A percentile compares a stretch with the other conserved stretches of the same genome.
These are phyloP conservation scores for Dascyllus trimaculatus DNA, from an alignment of 2,113 vertebrate genomes.

Conservation along the genomic window DNA sequence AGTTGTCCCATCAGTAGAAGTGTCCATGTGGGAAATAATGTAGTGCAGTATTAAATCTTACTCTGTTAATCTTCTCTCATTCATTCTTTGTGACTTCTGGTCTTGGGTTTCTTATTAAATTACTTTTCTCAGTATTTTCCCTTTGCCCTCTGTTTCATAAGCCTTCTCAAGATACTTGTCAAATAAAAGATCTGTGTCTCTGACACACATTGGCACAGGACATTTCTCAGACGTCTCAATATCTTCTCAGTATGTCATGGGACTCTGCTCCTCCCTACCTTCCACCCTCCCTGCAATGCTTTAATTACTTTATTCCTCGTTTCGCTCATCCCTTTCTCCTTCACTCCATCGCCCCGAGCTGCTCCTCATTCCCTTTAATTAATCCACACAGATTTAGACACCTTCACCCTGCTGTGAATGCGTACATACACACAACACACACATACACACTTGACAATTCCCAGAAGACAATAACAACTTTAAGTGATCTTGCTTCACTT, in stretches of 20 bases:
- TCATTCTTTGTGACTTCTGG: slow-evolving; percentile 5
- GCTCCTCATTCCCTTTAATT: slow-evolving; percentile 81
- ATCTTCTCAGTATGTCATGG: slow-evolving; percentile 49
- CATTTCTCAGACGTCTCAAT: slow-evolving; percentile 61
- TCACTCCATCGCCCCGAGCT: slow-evolving; percentile 74
- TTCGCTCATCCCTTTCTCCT: slow-evolving; percentile 76
- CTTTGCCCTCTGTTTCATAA: slow-evolving; percentile 5
- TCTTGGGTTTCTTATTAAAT: slow-evolving; percentile 4
- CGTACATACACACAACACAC: slow-evolving; percentile 19
- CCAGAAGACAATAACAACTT: slow-evolving; percentile 55
- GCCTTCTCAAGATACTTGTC: slow-evolving; percentile 8
- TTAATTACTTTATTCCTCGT: slow-evolving; percentile 79
- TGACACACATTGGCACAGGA: slow-evolving; percentile 23
- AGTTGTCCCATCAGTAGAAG: neutral
- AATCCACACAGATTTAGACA: slow-evolving; percentile 81
- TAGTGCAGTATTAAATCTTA: neutral
- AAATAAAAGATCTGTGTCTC: slow-evolving; percentile 27
- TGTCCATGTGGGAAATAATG: slow-evolving; percentile 29
- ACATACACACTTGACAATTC: slow-evolving; percentile 41
- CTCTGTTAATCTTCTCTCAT: neutral
- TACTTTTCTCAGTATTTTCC: slow-evolving; percentile 9
- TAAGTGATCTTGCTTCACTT: slow-evolving; percentile 60
- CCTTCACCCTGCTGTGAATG: slow-evolving; percentile 74
- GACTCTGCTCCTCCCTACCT: slow-evolving; percentile 49
- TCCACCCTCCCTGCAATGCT: slow-evolving; percentile 55